Base-by-base conservation (phyloP, 2,113 vertebrate species). In the Hyaena hyaena region DNA sequence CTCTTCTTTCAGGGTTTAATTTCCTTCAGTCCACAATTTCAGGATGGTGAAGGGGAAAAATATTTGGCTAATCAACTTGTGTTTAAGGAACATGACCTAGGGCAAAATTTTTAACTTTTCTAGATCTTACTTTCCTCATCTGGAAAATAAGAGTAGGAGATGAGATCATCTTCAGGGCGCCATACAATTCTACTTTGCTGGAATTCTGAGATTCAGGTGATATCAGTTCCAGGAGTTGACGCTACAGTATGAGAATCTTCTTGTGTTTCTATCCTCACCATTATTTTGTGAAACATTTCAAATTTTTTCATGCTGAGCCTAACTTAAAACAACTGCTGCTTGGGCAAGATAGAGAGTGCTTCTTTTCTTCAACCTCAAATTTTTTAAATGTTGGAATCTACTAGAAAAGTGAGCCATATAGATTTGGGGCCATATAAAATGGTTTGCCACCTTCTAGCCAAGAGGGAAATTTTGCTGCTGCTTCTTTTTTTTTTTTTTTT, bases 371-470 rank as follows among this genome's bases (percentile, higher is more conserved):
- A 63, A 45, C 10, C 45, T 96, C 65, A 33, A 16, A 74, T 63
- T 90, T 83, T 94, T 48, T 23, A 3, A 84, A 77, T 23, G 50
- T 85, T n/a, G 19, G 7, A 53, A 58, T 79, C 83, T 82, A 58
- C 45, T 63, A 84, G 80, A 87, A 97, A 86, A 82, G 33, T 63
- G 61, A 26, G 45, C n/a, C 79, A 26, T 93, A n/a, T 43, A 84
- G 61, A 91, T 96, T 81, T 65, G n/a, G 63, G 66, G 16, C 33
- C 80, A 76, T 21, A 39, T 50, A 50, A 88, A 97, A 95, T 58
- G n/a, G 58, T 79, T 73, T 88, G 35, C 93, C 61, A 68, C 68
- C 80, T 94, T 87, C 93, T 88, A 96, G 17, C 33, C 50, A 86
- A 68, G 33, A 93, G 45, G 50, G 95, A 65, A 95, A 53, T n/a